phyloP scores from a whole-genome alignment of 1,140 invertebrate genomes.

The Stegodyphus dumicola region DNA sequence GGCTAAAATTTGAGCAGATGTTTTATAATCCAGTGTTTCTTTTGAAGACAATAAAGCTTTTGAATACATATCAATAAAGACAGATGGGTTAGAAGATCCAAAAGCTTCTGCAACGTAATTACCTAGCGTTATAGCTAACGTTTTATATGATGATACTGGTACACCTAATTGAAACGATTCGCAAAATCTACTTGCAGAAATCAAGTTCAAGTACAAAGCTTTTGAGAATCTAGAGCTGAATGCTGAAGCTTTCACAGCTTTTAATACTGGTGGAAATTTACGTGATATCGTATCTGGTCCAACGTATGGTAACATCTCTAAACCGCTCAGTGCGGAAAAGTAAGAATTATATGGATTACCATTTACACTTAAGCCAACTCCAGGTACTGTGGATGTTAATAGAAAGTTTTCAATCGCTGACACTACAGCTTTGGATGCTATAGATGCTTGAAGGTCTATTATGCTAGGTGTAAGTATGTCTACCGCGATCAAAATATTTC shows the following conservation, averaged over 20 bases:
- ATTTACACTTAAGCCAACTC: constrained; percentile 25
- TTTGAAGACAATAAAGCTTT: constrained; percentile 32
- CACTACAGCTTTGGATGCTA: constrained; percentile 40
- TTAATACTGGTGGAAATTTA: constrained; percentile 36
- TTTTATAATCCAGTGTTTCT: constrained; percentile 42
- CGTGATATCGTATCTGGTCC: constrained; percentile 41
- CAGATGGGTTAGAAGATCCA: constrained; percentile 33
- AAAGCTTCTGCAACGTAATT: constrained; percentile 41
- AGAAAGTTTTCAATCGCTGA: constrained; percentile 32
- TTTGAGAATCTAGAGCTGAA: constrained; percentile 17
- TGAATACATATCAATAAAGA: constrained; percentile 26
- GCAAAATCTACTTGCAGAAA: constrained; percentile 37
- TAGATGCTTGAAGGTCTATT: constrained; percentile 17
- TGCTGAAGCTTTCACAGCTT: constrained; percentile 29
- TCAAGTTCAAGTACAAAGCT: constrained; percentile 17
- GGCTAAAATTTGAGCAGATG: constrained; percentile 16
- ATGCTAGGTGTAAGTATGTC: constrained; percentile 12
- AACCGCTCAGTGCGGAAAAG: constrained; percentile 34
- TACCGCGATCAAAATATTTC: constrained; percentile 13
- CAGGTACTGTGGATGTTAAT: constrained; percentile 24
- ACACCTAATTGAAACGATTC: constrained; percentile 35
- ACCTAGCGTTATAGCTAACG: constrained; percentile 17
- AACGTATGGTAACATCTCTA: constrained; percentile 46
- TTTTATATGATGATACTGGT: constrained; percentile 15
- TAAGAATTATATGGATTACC: constrained; percentile 50